phyloP scores from a whole-genome alignment of 2,888 invertebrate genomes.

The Tiliacea aurago region DNA sequence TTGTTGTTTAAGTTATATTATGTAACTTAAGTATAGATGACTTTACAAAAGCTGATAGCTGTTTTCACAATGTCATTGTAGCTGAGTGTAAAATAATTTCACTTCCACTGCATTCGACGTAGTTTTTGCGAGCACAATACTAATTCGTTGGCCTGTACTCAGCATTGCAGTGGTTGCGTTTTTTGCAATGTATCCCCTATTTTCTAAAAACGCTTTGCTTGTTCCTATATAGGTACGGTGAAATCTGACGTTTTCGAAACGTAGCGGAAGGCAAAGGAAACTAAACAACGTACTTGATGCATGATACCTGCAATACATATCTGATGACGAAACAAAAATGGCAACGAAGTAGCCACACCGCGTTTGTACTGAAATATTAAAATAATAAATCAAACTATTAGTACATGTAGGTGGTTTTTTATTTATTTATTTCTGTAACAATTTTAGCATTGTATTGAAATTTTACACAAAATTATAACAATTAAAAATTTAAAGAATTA shows the following conservation, averaged over 20 bases:
- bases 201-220: slow-evolving; percentile 53
- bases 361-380: too few relatives aligned
- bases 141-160: slow-evolving; percentile 35
- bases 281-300: slow-evolving; percentile 29
- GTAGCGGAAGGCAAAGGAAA: slow-evolving; percentile 37
- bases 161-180: slow-evolving; percentile 42
- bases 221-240: slow-evolving; percentile 29
- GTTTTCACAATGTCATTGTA: slow-evolving; percentile 37
- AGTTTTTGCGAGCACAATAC: slow-evolving; percentile 44
- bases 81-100: slow-evolving; percentile 36
- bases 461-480: too few relatives aligned
- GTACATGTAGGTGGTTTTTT: too few relatives aligned
- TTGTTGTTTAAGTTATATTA: slow-evolving; percentile 36
- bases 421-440: too few relatives aligned
- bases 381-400: too few relatives aligned
- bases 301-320: slow-evolving; percentile 24
- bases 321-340: slow-evolving; percentile 23
- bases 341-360: slow-evolving; percentile 11
- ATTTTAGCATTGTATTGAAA: too few relatives aligned
- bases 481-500: too few relatives aligned
- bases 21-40: slow-evolving; percentile 13
- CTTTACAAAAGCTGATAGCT: slow-evolving; percentile 28
- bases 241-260: slow-evolving; percentile 57
- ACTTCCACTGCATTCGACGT: slow-evolving; percentile 9
- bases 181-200: slow-evolving; percentile 40